These are phyloP conservation scores for Oeneis ivallda DNA, from an alignment of 2,888 invertebrate species.

Conservation along the genomic window DNA sequence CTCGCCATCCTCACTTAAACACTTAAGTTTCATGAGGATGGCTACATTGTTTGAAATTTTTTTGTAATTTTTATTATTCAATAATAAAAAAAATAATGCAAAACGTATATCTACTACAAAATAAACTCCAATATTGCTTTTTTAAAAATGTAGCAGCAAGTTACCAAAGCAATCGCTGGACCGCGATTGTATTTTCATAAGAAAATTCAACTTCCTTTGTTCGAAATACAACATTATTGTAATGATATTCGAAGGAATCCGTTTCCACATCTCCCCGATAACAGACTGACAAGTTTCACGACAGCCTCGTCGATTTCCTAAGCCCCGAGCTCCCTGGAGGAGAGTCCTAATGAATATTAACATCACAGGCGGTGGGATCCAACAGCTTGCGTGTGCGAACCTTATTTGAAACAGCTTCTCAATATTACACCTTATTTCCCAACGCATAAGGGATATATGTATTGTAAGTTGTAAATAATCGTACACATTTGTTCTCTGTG, in stretches of 20 bases:
- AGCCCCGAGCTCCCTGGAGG: constrained; percentile 52
- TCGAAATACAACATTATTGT: constrained; percentile 20
- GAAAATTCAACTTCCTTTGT: constrained; percentile 13
- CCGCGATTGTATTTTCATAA: neutral
- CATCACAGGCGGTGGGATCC: constrained; percentile 51
- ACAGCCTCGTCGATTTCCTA: constrained; percentile 63
- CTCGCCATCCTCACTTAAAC: too few species aligned
- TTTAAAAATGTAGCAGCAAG: too few species aligned
- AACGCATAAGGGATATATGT: neutral
- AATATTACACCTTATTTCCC: constrained; percentile 17
- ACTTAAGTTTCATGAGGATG: too few species aligned
- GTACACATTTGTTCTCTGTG: constrained; percentile 9
- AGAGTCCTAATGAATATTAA: constrained; percentile 74
- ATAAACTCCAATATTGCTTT: too few species aligned
- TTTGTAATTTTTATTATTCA: too few species aligned
- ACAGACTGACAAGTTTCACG: constrained; percentile 46
- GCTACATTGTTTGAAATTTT: too few species aligned
- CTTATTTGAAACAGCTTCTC: constrained; percentile 18
- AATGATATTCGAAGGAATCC: constrained; percentile 26
- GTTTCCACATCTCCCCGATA: constrained; percentile 30
- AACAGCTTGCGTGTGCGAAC: constrained; percentile 47
- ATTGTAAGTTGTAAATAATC: neutral
- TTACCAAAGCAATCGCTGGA: neutral
- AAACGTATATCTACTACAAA: too few species aligned
- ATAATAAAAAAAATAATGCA: too few species aligned